Base-by-base conservation (phyloP, 2,113 vertebrate species). In the Perca fluviatilis region DNA sequence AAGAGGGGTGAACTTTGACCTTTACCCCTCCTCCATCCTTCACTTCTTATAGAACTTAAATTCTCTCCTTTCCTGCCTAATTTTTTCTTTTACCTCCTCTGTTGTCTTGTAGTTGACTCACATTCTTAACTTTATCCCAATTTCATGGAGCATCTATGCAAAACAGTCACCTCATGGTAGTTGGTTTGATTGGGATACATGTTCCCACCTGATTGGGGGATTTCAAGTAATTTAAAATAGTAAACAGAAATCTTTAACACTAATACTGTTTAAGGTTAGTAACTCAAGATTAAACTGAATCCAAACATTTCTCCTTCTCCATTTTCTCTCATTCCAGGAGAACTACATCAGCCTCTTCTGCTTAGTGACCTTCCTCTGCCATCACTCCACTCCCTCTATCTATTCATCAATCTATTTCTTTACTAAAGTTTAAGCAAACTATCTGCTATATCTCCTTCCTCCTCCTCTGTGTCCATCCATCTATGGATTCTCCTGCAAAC, bases 1-100 rank as follows among this genome's bases (percentile, higher is more conserved):
- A 75, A 60, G n/a, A 40, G 69, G 57, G 50, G 19, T 85, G 82
- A 88, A 68, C 90, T 84, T 60, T 90, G 84, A 90, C 82, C 84
- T 77, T 56, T 14, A 66, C 54, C 80, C 84, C 83, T 82, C 79
- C 82, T 65, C n/a, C 49, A 25, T 46, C 53, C 43, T 49, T 51
- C 47, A 57, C 75, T 33, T 80, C 9, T 80, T 49, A 27, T 11
- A 25, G 16, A 16, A 66, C 66, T 50, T 4, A 0, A n/a, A 62
- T 67, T 56, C 1, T 58, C 21, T 54, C 9, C 46, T 67, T 43
- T 13, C 30, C 47, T 47, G 66, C 30, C 21, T 0, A 18, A 15
- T 18, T 33, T 64, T 46, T 62, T 56, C 6, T 40, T 71, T 19
- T 64, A 46, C 30, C 19, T 49, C 25, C 14, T 54, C 19, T 7